A percentile compares a stretch with the other conserved stretches of the same genome.
Evolutionary conservation across 2,888 invertebrate species (phyloP).

Genomic region (Deilephila porcellus): DNA sequence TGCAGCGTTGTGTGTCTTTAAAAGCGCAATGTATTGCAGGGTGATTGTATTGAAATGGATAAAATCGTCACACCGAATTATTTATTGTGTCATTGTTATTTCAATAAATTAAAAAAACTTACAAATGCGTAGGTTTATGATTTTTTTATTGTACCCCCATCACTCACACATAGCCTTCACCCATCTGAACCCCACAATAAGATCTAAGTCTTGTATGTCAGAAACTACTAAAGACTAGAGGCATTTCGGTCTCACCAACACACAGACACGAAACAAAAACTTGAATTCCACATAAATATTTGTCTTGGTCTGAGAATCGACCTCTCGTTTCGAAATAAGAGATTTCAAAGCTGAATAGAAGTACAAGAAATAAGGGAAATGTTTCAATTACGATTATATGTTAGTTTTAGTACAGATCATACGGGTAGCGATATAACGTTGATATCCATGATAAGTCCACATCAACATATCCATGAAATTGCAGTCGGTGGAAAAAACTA

Average conservation of each 20-base stretch:
- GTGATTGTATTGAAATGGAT: background rate
- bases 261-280: no score
- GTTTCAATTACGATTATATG: background rate
- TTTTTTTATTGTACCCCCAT: background rate
- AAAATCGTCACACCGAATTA: slow-evolving; percentile 21
- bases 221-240: no score
- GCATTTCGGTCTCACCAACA: no score
- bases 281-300: no score
- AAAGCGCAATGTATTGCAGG: background rate
- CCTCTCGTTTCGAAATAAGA: no score
- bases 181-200: background rate
- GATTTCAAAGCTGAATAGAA: no score
- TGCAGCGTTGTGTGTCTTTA: background rate
- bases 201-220: background rate
- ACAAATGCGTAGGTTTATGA: slow-evolving; percentile 14
- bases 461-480: no score
- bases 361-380: no score
- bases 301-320: no score
- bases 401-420: background rate
- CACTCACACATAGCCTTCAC: background rate
- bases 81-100: slow-evolving; percentile 28
- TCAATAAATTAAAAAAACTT: slow-evolving; percentile 27
- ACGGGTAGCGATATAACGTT: background rate
- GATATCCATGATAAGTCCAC: no score
- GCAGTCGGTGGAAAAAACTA: no score